phyloP scores from a whole-genome alignment of 2,113 vertebrate genomes.

The Paratilapia polleni region DNA sequence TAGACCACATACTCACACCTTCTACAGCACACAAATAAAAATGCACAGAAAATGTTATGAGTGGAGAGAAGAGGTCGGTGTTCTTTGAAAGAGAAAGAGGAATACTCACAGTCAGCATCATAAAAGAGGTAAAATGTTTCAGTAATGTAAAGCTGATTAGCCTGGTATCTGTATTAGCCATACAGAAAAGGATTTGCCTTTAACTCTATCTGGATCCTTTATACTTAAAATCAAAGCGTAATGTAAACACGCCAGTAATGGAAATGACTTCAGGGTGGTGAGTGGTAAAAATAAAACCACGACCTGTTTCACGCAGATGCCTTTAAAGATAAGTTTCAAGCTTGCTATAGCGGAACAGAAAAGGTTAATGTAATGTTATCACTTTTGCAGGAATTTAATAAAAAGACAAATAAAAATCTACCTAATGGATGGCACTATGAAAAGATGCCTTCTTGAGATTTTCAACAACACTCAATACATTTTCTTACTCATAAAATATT shows the following conservation, averaged over 20 bases:
- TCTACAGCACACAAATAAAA: slow-evolving; percentile 15
- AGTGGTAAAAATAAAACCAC: neutral
- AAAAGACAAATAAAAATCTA: neutral
- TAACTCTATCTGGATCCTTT: slow-evolving; percentile 13
- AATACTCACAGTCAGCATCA: neutral
- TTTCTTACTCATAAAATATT: neutral
- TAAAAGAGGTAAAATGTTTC: neutral
- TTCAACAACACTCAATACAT: neutral
- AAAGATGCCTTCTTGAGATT: neutral
- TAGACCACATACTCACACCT: slow-evolving; percentile 31
- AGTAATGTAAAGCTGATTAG: neutral
- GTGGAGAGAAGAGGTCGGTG: neutral
- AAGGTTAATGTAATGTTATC: neutral
- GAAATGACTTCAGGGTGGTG: slow-evolving; percentile 9
- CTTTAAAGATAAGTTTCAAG: neutral
- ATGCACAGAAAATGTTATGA: slow-evolving; percentile 7
- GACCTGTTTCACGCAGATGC: neutral
- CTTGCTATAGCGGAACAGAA: neutral
- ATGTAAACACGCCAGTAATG: slow-evolving; percentile 18
- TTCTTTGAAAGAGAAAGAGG: slow-evolving; percentile 59
- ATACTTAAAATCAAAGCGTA: neutral
- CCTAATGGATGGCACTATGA: neutral
- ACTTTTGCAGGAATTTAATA: neutral
- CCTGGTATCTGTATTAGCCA: neutral
- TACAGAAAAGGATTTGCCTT: neutral